A percentile compares a stretch with the other conserved stretches of the same genome.
Conservation (phyloP, 64 coral and sea anemone species). For the Platygyra sinensis region DNA sequence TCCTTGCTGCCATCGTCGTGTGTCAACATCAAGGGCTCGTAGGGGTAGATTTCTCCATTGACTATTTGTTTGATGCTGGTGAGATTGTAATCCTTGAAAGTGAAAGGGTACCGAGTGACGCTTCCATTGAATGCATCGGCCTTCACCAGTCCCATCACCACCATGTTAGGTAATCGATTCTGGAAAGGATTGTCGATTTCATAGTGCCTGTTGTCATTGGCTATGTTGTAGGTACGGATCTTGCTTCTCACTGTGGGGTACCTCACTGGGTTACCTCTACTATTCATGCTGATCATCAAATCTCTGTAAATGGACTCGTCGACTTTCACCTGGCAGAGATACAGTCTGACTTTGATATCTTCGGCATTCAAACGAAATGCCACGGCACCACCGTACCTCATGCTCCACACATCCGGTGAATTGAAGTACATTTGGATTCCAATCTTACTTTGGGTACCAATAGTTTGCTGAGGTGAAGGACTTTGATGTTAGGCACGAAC, state of each 20-base stretch:
- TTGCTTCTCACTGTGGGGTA: conserved; percentile 35
- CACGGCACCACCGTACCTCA: neutral
- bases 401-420: too few species aligned
- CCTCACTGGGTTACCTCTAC: neutral
- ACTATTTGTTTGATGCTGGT: conserved; percentile 34
- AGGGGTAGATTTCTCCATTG: conserved; percentile 25
- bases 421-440: too few species aligned
- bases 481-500: too few species aligned
- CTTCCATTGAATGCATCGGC: conserved; percentile 19
- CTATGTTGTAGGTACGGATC: conserved; percentile 2
- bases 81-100: conserved; percentile 29
- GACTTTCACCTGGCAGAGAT: conserved; percentile 10
- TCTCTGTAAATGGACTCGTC: neutral
- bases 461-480: too few species aligned
- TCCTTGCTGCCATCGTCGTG: conserved; percentile 4
- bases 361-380: neutral
- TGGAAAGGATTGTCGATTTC: conserved; percentile 36
- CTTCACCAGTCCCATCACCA: conserved; percentile 27
- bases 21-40: conserved; percentile 28
- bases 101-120: neutral
- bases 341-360: neutral
- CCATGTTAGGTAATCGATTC: conserved; percentile 6
- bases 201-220: neutral
- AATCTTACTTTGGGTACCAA: too few species aligned
- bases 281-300: neutral